Percentiles rank a stretch among this genome's conserved stretches.
These are phyloP conservation scores for Mellilla xanthometata DNA, from an alignment of 2,888 invertebrate species.

Conservation along the genomic window DNA sequence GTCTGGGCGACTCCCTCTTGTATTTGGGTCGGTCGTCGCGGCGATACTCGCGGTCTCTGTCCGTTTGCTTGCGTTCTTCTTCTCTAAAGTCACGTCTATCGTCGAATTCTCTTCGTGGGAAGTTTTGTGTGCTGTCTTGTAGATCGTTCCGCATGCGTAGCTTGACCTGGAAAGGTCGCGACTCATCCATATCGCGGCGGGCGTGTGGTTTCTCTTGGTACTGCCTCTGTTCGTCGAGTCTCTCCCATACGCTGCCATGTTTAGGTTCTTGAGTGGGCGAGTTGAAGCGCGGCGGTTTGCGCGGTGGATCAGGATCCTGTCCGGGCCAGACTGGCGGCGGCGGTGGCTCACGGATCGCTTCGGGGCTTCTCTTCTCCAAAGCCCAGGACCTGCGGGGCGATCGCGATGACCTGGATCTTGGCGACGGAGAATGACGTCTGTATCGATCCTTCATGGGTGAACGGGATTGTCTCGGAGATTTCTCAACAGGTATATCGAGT, in stretches of 20 bases:
- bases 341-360: slow-evolving; percentile 48
- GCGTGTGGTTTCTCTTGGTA: slow-evolving; percentile 10
- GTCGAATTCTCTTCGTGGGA: slow-evolving; percentile 14
- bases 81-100: slow-evolving; percentile 30
- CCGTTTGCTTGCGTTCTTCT: slow-evolving; percentile 15
- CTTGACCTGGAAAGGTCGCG: slow-evolving; percentile 40
- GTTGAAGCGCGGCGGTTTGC: slow-evolving; percentile 15
- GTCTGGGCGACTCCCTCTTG: slow-evolving; percentile 34
- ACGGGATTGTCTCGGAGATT: slow-evolving; percentile 48
- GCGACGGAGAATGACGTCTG: slow-evolving; percentile 57
- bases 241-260: slow-evolving; percentile 26
- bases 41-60: slow-evolving; percentile 25
- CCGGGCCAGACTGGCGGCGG: slow-evolving; percentile 69
- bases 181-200: too few species aligned
- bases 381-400: slow-evolving; percentile 73
- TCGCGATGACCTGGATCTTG: slow-evolving; percentile 43
- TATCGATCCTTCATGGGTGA: slow-evolving; percentile 60
- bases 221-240: slow-evolving; percentile 23
- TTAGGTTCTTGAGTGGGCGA: slow-evolving; percentile 21
- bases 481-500: slow-evolving; percentile 30
- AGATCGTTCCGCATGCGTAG: slow-evolving; percentile 14
- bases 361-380: slow-evolving; percentile 66
- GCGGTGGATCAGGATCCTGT: slow-evolving; percentile 34
- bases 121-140: too few species aligned
- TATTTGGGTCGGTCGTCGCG: slow-evolving; percentile 45